Evolutionary conservation across 2,113 vertebrate genomes (phyloP).

Genomic region (Gracilinanus agilis): DNA sequence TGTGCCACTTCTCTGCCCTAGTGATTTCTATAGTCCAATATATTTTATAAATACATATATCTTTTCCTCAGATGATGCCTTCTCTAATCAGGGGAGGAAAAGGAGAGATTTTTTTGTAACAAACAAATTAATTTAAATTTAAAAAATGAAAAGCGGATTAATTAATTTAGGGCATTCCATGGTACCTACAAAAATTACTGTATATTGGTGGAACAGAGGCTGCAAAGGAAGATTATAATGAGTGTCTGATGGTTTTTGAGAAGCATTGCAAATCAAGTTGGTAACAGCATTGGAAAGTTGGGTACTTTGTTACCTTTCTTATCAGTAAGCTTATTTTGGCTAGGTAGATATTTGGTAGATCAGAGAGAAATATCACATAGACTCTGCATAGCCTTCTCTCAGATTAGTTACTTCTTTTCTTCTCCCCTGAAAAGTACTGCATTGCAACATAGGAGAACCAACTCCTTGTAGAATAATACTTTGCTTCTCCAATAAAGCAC

Average conservation of each 20-base stretch:
- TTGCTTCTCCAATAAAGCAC: background rate
- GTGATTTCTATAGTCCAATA: no score
- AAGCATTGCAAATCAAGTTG: background rate
- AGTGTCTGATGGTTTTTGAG: constrained; percentile 17
- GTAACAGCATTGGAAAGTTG: background rate
- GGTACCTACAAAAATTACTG: constrained; percentile 25
- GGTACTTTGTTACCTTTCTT: background rate
- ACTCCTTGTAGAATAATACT: background rate
- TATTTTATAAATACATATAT: no score
- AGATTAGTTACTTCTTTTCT: background rate
- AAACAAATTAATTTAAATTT: no score
- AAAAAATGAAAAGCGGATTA: constrained; percentile 25
- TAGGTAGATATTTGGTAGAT: background rate
- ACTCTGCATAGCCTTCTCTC: constrained; percentile 28
- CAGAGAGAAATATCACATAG: background rate
- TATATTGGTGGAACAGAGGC: constrained; percentile 26
- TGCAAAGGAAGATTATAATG: background rate
- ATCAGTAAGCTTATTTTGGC: background rate
- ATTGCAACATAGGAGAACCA: constrained; percentile 2
- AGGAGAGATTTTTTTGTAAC: no score
- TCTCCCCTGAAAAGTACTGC: background rate
- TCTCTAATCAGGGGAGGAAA: no score
- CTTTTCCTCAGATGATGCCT: no score
- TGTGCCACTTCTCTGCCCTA: no score
- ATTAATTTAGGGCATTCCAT: constrained; percentile 22